Percentiles rank a stretch among this genome's conserved stretches.
Evolutionary conservation across 2,113 vertebrate species (phyloP).

Genomic region (Gadus chalcogrammus): DNA sequence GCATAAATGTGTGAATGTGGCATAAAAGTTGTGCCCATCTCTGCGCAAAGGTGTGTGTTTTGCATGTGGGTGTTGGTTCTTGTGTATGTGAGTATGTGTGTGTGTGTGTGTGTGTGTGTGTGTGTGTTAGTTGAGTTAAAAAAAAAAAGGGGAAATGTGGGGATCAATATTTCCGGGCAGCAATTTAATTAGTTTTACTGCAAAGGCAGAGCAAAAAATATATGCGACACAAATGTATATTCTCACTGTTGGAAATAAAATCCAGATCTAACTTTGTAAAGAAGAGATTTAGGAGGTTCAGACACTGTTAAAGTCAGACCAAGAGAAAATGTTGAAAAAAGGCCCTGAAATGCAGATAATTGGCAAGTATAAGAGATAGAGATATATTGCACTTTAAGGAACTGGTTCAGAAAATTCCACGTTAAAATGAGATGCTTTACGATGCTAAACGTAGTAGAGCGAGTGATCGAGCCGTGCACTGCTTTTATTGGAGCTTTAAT

Average conservation of each 20-base stretch:
- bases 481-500: slow-evolving; percentile 47
- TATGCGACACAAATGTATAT: no score
- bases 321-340: no score
- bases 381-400: slow-evolving; percentile 12
- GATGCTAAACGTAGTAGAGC: slow-evolving; percentile 44
- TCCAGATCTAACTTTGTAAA: no score
- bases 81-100: not conserved
- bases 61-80: slow-evolving; percentile 3
- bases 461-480: slow-evolving; percentile 49
- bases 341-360: no score
- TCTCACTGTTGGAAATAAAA: no score
- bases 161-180: no score
- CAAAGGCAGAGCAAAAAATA: no score
- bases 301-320: no score
- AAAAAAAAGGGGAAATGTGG: no score
- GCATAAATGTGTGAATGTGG: not conserved
- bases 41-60: not conserved
- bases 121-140: not conserved
- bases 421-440: slow-evolving; percentile 43
- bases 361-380: slow-evolving; percentile 9
- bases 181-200: no score
- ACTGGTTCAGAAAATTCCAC: slow-evolving; percentile 39
- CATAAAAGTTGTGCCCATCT: not conserved
- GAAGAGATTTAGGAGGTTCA: no score
- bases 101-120: not conserved